Evolutionary conservation across 2,888 invertebrate genomes (phyloP).

Genomic region (Oscheius sp.): DNA sequence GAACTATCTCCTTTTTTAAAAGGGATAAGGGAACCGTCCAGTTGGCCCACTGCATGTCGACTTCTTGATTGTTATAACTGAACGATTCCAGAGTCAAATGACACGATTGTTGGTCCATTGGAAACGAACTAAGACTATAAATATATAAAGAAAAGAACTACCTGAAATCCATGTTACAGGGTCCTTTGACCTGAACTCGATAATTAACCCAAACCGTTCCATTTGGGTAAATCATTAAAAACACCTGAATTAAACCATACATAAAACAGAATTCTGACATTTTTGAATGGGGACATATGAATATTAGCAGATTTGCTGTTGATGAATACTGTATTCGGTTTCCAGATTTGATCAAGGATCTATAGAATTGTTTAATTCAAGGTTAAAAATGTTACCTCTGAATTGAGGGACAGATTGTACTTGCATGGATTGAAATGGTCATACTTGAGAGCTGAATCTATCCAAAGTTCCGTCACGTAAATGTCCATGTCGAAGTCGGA

Average conservation of each 20-base stretch:
- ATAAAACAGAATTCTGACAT: no score
- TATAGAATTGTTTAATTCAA: conserved; percentile 31
- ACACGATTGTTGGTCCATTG: conserved; percentile 67
- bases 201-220: conserved; percentile 70
- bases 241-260: no score
- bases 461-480: conserved; percentile 64
- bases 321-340: conserved; percentile 68
- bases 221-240: conserved; percentile 70
- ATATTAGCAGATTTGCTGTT: conserved; percentile 65
- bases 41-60: conserved; percentile 67
- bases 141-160: neutral
- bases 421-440: conserved; percentile 67
- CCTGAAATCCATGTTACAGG: conserved; percentile 63
- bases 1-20: conserved; percentile 65
- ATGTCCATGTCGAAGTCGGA: conserved; percentile 68
- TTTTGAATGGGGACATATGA: conserved; percentile 65
- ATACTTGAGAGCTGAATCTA: conserved; percentile 60
- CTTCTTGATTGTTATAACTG: conserved; percentile 64
- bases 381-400: conserved; percentile 47
- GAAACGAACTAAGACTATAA: conserved; percentile 53
- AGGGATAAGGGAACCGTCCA: conserved; percentile 53
- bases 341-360: conserved; percentile 67
- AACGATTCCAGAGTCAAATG: conserved; percentile 67
- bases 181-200: conserved; percentile 62
- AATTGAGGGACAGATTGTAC: conserved; percentile 63